A percentile compares a stretch with the other conserved stretches of the same genome.
These are phyloP conservation scores for Volucella inflata DNA, from an alignment of 2,888 invertebrate species.

Conservation along the genomic window DNA sequence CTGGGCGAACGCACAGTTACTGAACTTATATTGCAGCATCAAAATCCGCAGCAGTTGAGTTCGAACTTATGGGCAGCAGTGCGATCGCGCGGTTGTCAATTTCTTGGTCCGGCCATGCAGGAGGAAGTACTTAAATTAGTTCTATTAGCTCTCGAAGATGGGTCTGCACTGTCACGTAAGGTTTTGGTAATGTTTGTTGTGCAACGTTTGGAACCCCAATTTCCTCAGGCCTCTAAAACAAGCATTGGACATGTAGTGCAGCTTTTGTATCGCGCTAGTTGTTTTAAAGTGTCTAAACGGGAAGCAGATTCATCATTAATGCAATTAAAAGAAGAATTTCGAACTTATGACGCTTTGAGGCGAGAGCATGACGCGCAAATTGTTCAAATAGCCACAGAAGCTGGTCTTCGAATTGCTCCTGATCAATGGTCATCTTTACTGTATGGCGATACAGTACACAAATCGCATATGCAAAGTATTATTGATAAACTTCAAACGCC, in stretches of 20 bases:
- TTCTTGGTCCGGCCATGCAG: slow-evolving; percentile 99
- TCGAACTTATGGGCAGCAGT: slow-evolving; percentile 99
- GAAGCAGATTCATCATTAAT: slow-evolving; percentile 98
- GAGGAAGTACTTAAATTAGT: slow-evolving; percentile 98
- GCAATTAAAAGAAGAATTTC: slow-evolving; percentile 98
- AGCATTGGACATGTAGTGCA: slow-evolving; percentile 99
- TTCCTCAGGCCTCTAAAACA: slow-evolving; percentile 98
- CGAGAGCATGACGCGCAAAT: slow-evolving; percentile 99
- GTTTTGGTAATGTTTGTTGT: slow-evolving; percentile 99
- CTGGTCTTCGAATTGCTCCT: slow-evolving; percentile 97
- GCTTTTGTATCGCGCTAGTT: slow-evolving; percentile 97
- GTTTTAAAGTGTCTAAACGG: slow-evolving; percentile 98
- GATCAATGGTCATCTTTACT: slow-evolving; percentile 99
- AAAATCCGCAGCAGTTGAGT: slow-evolving; percentile 96
- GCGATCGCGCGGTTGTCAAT: slow-evolving; percentile 97
- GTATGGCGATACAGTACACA: slow-evolving; percentile 97
- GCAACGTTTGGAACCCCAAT: slow-evolving; percentile 96
- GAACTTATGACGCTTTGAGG: slow-evolving; percentile 95
- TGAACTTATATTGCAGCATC: slow-evolving; percentile 96
- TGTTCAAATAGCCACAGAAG: slow-evolving; percentile 98
- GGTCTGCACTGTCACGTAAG: slow-evolving; percentile 95
- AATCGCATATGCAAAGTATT: slow-evolving; percentile 98
- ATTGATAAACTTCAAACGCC: slow-evolving; percentile 96
- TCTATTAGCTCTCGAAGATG: slow-evolving; percentile 96
- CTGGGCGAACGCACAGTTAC: slow-evolving; percentile 97